Percentiles rank a stretch among this genome's conserved stretches.
These are phyloP conservation scores for Tonatia bakeri DNA, from an alignment of 2,113 vertebrate species.

Conservation along the genomic window DNA sequence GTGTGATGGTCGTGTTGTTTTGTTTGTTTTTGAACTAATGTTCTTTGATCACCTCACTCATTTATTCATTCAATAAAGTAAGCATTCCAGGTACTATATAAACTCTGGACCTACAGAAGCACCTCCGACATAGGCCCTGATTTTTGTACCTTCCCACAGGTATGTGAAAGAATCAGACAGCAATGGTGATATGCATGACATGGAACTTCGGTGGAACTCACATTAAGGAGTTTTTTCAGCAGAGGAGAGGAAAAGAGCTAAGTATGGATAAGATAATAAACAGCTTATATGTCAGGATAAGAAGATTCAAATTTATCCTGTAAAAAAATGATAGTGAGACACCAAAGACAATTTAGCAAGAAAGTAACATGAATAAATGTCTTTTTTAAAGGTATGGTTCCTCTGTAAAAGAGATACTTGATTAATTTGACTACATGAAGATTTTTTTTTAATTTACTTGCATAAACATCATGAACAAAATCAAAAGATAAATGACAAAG, in stretches of 20 bases:
- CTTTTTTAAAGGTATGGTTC: not conserved
- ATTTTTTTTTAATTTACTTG: not conserved
- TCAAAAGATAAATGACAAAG: conserved; percentile 38
- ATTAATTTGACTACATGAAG: conserved; percentile 41
- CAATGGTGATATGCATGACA: not conserved
- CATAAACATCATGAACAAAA: conserved; percentile 31
- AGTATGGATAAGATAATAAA: not conserved
- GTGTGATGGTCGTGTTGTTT: not conserved
- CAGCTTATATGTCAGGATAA: not conserved
- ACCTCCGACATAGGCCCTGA: not conserved
- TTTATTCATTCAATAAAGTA: not conserved
- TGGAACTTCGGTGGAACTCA: not conserved
- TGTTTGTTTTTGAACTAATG: not conserved
- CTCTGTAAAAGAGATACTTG: conserved; percentile 17
- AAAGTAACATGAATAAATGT: conserved; percentile 43
- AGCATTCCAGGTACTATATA: not conserved
- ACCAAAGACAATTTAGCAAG: conserved; percentile 32
- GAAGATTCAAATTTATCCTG: not conserved
- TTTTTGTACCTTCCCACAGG: not conserved
- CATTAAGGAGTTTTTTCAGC: not conserved
- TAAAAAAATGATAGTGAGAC: not conserved
- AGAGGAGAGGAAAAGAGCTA: conserved; percentile 3
- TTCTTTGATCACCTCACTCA: not conserved
- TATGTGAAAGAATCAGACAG: not conserved
- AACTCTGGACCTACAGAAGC: conserved; percentile 3